A percentile compares a stretch with the other conserved stretches of the same genome.
phyloP scores from a whole-genome alignment of 2,888 invertebrate genomes.

The Philereme vetulata region DNA sequence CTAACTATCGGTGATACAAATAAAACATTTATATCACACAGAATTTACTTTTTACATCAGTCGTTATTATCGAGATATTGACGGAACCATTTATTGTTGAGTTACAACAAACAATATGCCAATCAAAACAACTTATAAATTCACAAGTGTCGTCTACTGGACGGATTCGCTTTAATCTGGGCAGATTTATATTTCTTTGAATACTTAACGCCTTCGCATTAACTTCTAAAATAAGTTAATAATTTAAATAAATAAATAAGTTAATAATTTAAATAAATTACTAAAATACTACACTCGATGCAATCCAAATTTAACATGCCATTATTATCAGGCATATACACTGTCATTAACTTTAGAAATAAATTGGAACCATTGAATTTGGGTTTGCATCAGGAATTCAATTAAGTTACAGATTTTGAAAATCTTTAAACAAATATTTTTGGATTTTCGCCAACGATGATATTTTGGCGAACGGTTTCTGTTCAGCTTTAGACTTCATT shows the following conservation, averaged over 20 bases:
- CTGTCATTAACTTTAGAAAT: conserved; percentile 26
- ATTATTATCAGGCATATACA: conserved; percentile 25
- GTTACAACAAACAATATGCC: conserved; percentile 61
- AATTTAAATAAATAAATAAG: conserved; percentile 82
- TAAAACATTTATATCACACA: conserved; percentile 75
- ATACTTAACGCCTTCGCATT: conserved; percentile 64
- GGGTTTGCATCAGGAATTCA: conserved; percentile 37
- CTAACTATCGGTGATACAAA: conserved; percentile 77
- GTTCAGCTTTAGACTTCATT: conserved; percentile 89
- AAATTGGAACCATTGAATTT: conserved; percentile 33
- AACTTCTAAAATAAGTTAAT: conserved; percentile 81
- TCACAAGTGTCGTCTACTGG: conserved; percentile 45
- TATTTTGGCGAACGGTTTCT: conserved; percentile 43
- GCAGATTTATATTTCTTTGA: conserved; percentile 43
- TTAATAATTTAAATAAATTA: conserved; percentile 80
- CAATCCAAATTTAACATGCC: conserved; percentile 42
- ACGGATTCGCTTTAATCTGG: conserved; percentile 32
- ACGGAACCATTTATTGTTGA: conserved; percentile 59
- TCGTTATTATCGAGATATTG: conserved; percentile 75
- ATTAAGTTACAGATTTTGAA: conserved; percentile 31
- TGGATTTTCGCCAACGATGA: conserved; percentile 32
- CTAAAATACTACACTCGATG: conserved; percentile 63
- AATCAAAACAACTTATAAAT: conserved; percentile 53
- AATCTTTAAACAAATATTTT: conserved; percentile 40
- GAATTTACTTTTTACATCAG: conserved; percentile 77